A percentile compares a stretch with the other conserved stretches of the same genome.
These are phyloP conservation scores for Phyto melanocephala DNA, from an alignment of 2,888 invertebrate genomes.

Conservation along the genomic window DNA sequence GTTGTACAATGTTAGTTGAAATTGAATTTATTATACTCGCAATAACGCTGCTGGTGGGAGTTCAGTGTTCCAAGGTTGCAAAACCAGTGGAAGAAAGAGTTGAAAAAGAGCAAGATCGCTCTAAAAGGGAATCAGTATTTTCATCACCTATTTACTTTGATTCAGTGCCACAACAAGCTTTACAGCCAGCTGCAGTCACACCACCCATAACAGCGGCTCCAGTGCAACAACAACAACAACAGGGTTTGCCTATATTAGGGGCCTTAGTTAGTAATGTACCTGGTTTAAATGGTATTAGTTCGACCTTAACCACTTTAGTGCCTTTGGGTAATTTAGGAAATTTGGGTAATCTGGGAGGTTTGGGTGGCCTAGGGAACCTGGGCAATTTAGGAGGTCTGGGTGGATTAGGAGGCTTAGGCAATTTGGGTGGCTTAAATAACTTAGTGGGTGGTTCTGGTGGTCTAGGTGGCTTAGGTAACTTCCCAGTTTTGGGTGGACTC, in stretches of 20 bases:
- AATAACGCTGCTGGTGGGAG: neutral
- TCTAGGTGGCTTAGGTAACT: neutral
- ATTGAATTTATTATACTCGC: neutral
- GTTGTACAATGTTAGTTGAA: conserved; percentile 37
- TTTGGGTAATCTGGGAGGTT: conserved; percentile 57
- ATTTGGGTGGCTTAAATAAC: conserved; percentile 9
- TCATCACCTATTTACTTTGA: conserved; percentile 46
- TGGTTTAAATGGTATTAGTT: conserved; percentile 39
- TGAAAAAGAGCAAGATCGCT: neutral
- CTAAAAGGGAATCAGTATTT: conserved; percentile 30
- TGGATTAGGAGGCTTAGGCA: neutral
- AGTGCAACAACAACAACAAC: conserved; percentile 58
- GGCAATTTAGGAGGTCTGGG: conserved; percentile 2
- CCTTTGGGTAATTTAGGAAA: conserved; percentile 42
- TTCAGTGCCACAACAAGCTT: neutral
- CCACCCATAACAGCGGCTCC: conserved; percentile 3
- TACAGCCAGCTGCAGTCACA: neutral
- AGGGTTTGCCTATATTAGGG: conserved; percentile 70
- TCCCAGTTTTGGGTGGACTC: neutral
- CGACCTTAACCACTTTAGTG: conserved; percentile 38
- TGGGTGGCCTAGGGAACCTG: conserved; percentile 49
- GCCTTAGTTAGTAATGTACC: conserved; percentile 70
- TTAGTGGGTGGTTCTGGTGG: conserved; percentile 46
- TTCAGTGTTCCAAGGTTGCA: neutral
- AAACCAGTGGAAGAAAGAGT: neutral